A percentile compares a stretch with the other conserved stretches of the same genome.
phyloP scores from a whole-genome alignment of 1,140 invertebrate genomes.

The Plutomurus gul region DNA sequence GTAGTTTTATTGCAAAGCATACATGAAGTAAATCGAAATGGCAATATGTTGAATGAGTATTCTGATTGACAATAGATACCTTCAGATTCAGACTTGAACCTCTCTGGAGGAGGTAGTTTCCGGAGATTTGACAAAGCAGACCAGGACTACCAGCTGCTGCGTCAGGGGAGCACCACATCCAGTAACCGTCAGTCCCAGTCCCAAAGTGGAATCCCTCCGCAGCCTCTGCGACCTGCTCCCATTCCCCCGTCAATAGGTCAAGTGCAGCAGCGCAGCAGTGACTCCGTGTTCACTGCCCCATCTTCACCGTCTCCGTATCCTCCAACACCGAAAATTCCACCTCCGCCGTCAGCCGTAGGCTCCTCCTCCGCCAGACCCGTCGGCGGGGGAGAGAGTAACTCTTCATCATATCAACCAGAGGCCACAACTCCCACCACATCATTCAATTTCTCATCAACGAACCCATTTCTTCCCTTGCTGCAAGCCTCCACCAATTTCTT shows the following conservation, averaged over 20 bases:
- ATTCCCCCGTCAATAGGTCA: slow-evolving; percentile 55
- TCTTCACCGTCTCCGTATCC: slow-evolving; percentile 44
- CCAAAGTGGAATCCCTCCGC: slow-evolving; percentile 60
- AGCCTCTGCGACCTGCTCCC: slow-evolving; percentile 63
- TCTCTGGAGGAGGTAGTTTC: slow-evolving; percentile 67
- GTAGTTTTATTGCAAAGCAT: neutral
- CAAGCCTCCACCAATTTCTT: slow-evolving; percentile 49
- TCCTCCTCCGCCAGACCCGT: slow-evolving; percentile 36
- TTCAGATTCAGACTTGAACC: slow-evolving; percentile 69
- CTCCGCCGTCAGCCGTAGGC: slow-evolving; percentile 49
- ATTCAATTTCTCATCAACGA: slow-evolving; percentile 36
- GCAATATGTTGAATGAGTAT: neutral
- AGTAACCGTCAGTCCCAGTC: neutral
- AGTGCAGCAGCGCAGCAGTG: slow-evolving; percentile 51
- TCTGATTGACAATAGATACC: slow-evolving; percentile 61
- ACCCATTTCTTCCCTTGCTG: slow-evolving; percentile 50
- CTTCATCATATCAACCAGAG: slow-evolving; percentile 51
- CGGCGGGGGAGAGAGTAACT: slow-evolving; percentile 52
- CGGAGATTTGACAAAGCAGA: slow-evolving; percentile 71
- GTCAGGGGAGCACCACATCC: slow-evolving; percentile 48
- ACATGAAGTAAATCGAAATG: neutral
- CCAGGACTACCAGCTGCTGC: slow-evolving; percentile 60
- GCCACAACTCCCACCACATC: slow-evolving; percentile 52
- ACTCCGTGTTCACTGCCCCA: slow-evolving; percentile 55
- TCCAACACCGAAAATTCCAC: slow-evolving; percentile 35